A percentile compares a stretch with the other conserved stretches of the same genome.
phyloP scores from a whole-genome alignment of 2,797 vertebrate species.

The Tokudaia tokunoshimensis region DNA sequence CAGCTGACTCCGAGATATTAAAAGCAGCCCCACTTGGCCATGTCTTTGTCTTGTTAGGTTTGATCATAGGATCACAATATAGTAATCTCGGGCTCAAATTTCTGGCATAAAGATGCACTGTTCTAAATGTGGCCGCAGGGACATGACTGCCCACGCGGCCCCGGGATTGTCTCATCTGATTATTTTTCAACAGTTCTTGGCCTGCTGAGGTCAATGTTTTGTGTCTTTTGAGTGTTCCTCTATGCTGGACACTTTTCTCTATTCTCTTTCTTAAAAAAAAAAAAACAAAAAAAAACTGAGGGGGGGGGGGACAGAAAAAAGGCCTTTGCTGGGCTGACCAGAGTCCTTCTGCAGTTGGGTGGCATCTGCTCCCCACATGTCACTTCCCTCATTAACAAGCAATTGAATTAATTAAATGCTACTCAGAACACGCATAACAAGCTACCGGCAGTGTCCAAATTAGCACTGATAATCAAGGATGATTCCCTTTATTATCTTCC shows the following conservation, averaged over 20 bases:
- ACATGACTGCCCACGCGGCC: constrained; percentile 52
- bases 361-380: constrained; percentile 94
- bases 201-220: constrained; percentile 89
- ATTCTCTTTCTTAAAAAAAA: constrained; percentile 74
- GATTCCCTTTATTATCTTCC: constrained; percentile 94
- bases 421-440: constrained; percentile 94
- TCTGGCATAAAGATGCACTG: constrained; percentile 75
- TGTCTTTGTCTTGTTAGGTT: constrained; percentile 76
- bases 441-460: constrained; percentile 95
- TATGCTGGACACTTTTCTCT: constrained; percentile 84
- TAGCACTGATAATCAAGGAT: constrained; percentile 94
- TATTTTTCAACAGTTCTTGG: constrained; percentile 84
- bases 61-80: constrained; percentile 78
- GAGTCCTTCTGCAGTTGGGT: constrained; percentile 91
- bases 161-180: constrained; percentile 63
- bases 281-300: constrained; percentile 20
- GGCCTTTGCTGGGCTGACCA: constrained; percentile 89
- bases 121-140: constrained; percentile 79
- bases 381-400: constrained; percentile 94
- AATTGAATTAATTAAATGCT: constrained; percentile 96
- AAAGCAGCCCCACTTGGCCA: constrained; percentile 64
- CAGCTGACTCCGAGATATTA: constrained; percentile 44
- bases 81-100: constrained; percentile 73
- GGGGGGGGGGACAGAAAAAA: constrained; percentile 51
- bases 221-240: constrained; percentile 87